phyloP scores from a whole-genome alignment of 2,797 vertebrate genomes.

The Pitangus sulphuratus region DNA sequence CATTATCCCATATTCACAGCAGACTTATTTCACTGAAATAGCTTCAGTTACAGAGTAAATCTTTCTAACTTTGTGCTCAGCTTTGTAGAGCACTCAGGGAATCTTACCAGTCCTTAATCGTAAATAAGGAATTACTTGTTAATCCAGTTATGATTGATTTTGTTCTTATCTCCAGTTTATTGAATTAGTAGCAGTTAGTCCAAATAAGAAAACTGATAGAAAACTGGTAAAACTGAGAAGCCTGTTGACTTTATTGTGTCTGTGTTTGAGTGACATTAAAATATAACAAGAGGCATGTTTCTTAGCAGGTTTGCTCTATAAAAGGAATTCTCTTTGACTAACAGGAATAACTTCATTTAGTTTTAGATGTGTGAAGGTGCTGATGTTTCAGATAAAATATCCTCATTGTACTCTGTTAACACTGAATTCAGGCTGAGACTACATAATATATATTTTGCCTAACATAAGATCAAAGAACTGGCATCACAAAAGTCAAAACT shows the following conservation, averaged over 20 bases:
- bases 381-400: background rate
- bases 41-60: background rate
- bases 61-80: background rate
- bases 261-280: background rate
- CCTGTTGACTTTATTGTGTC: background rate
- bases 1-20: accelerated
- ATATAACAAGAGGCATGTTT: background rate
- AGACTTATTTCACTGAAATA: background rate
- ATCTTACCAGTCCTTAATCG: background rate
- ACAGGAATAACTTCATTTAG: background rate
- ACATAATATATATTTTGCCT: background rate
- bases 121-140: background rate
- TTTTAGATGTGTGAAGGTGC: background rate
- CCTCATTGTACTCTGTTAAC: background rate
- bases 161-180: background rate
- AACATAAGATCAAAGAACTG: background rate
- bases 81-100: background rate
- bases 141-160: background rate
- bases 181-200: background rate
- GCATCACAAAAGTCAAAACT: background rate
- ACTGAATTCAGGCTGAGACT: background rate
- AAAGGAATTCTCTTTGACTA: background rate
- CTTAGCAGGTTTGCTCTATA: background rate
- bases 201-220: background rate
- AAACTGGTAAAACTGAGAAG: background rate